phyloP scores from a whole-genome alignment of 2,888 invertebrate species.

The Diarsia dahlii region DNA sequence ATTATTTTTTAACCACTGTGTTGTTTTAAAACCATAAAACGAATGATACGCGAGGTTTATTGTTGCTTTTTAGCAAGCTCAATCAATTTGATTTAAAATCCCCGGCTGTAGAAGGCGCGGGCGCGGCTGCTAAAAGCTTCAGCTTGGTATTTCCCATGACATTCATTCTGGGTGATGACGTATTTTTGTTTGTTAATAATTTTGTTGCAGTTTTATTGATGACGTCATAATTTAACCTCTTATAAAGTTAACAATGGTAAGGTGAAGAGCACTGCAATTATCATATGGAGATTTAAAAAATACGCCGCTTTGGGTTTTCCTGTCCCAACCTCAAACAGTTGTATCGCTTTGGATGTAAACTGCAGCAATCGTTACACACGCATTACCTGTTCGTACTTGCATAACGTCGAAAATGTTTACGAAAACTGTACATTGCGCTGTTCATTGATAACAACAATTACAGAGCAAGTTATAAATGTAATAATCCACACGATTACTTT shows the following conservation, averaged over 20 bases:
- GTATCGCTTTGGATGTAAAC: conserved; percentile 25
- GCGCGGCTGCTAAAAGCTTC: not conserved
- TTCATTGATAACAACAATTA: conserved; percentile 67
- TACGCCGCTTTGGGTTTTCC: not conserved
- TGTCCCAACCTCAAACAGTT: not conserved
- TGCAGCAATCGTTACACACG: conserved; percentile 41
- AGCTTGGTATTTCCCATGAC: conserved; percentile 30
- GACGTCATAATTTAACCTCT: not conserved
- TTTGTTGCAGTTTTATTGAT: not conserved
- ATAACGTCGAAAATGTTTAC: conserved; percentile 71
- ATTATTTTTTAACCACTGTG: conserved; percentile 57
- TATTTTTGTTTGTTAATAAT: conserved; percentile 17
- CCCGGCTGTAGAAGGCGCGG: conserved; percentile 30
- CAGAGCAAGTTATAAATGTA: conserved; percentile 48
- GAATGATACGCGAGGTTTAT: conserved; percentile 59
- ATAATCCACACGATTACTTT: conserved; percentile 64
- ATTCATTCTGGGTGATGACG: conserved; percentile 20
- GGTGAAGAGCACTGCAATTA: not conserved
- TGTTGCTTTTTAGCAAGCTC: conserved; percentile 57
- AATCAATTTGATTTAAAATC: conserved; percentile 63
- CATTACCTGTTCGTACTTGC: conserved; percentile 62
- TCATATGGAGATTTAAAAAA: not conserved
- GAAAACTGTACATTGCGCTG: conserved; percentile 64
- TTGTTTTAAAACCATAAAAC: conserved; percentile 56
- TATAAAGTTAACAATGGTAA: not conserved